Percentiles rank a stretch among this genome's conserved stretches.
Evolutionary conservation across 2,797 vertebrate genomes (phyloP).

Genomic region (Peromyscus eremicus): DNA sequence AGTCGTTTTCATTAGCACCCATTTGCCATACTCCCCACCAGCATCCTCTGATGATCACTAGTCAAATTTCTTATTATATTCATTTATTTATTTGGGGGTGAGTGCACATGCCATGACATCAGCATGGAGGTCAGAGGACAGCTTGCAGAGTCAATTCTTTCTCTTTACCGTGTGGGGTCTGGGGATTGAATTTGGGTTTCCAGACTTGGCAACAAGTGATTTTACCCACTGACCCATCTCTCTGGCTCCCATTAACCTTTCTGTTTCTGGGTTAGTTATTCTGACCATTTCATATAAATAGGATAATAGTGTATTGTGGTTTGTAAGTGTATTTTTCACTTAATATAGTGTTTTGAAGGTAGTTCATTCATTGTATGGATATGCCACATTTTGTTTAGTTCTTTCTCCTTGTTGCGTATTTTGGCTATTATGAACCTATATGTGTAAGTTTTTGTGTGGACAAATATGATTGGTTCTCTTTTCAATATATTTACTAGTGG

Average conservation of each 20-base stretch:
- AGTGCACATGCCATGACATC: neutral
- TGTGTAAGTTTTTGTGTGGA: conserved; percentile 14
- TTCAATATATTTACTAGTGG: neutral
- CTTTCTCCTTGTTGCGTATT: conserved; percentile 34
- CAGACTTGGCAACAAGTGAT: neutral
- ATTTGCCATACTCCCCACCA: neutral
- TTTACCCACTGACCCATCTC: neutral
- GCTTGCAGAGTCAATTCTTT: neutral
- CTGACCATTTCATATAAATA: conserved; percentile 57
- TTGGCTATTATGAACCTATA: neutral
- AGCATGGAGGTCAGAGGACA: neutral
- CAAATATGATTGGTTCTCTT: conserved; percentile 34
- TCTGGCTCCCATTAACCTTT: conserved; percentile 3
- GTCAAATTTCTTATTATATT: neutral
- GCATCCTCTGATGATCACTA: neutral
- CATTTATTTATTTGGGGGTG: neutral
- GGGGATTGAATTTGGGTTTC: neutral
- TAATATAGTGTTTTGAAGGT: conserved; percentile 15
- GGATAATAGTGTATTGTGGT: neutral
- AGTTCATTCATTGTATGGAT: conserved; percentile 12
- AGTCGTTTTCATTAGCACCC: neutral
- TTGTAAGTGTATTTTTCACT: conserved; percentile 30
- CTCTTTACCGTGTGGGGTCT: neutral
- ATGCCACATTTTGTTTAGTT: conserved; percentile 27
- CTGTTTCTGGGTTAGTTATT: conserved; percentile 54